These are phyloP conservation scores for Catostomus latipinnis DNA, from an alignment of 2,797 vertebrate genomes.

Conservation along the genomic window DNA sequence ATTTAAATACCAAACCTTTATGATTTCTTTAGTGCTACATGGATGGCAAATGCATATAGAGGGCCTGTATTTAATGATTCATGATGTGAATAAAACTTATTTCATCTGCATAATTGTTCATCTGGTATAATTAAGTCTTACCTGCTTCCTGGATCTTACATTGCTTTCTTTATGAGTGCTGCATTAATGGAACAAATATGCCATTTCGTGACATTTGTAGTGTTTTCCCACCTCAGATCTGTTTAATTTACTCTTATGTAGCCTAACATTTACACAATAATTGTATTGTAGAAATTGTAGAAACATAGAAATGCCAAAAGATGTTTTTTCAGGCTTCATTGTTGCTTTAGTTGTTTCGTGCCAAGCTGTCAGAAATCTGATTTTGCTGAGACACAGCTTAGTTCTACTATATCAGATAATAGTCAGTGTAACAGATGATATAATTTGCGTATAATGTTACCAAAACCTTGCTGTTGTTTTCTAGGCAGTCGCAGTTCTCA, in stretches of 20 bases:
- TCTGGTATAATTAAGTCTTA: too few species aligned
- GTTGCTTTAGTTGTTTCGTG: neutral
- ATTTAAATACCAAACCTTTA: neutral
- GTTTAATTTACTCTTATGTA: too few species aligned
- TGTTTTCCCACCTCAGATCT: too few species aligned
- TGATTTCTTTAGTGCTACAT: too few species aligned
- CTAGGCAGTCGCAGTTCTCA: conserved; percentile 95
- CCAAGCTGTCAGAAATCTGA: neutral
- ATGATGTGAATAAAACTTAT: too few species aligned
- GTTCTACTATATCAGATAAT: neutral
- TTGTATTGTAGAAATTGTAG: neutral
- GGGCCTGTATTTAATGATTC: too few species aligned
- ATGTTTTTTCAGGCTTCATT: neutral
- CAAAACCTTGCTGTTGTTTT: conserved; percentile 62
- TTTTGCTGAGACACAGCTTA: neutral
- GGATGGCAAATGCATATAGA: too few species aligned
- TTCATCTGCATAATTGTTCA: too few species aligned
- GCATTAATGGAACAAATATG: too few species aligned
- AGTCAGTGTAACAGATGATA: neutral
- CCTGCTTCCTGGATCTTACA: too few species aligned
- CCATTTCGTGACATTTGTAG: too few species aligned
- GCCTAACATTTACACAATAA: neutral
- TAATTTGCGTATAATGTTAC: conserved; percentile 1
- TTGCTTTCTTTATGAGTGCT: too few species aligned
- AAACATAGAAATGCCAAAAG: neutral